phyloP scores from a whole-genome alignment of 2,888 invertebrate species.

The Drosophila merina region DNA sequence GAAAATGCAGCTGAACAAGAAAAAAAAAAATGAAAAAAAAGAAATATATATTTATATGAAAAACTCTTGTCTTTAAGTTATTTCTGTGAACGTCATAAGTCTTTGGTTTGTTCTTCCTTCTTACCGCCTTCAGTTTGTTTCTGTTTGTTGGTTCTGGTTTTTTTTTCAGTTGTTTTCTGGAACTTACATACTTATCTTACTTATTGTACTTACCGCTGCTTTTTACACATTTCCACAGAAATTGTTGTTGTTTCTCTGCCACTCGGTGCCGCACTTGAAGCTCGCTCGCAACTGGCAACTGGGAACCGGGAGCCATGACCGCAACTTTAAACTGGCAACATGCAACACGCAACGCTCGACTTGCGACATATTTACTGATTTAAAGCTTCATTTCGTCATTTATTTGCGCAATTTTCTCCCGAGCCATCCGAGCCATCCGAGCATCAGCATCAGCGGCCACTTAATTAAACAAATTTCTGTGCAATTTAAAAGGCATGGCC shows the following conservation, averaged over 20 bases:
- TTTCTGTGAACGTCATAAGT: constrained; percentile 52
- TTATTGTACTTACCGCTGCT: constrained; percentile 53
- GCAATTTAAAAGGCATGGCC: constrained; percentile 67
- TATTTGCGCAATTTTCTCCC: constrained; percentile 61
- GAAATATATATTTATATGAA: constrained; percentile 16
- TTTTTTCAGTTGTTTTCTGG: constrained; percentile 35
- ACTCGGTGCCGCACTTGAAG: constrained; percentile 62
- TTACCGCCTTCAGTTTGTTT: constrained; percentile 37
- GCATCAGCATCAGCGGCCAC: constrained; percentile 53
- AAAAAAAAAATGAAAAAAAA: constrained; percentile 8
- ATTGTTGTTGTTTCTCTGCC: constrained; percentile 72
- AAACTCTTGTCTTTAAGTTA: constrained; percentile 57
- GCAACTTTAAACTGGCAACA: constrained; percentile 6
- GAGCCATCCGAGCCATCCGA: constrained; percentile 37
- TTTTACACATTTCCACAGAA: constrained; percentile 70
- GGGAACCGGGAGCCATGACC: not conserved
- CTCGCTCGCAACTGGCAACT: constrained; percentile 17
- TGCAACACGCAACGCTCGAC: constrained; percentile 28
- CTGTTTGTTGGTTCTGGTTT: constrained; percentile 17
- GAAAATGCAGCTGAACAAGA: constrained; percentile 30
- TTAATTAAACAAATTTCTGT: constrained; percentile 72
- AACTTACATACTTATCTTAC: constrained; percentile 53
- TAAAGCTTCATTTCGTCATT: constrained; percentile 55
- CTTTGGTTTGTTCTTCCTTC: constrained; percentile 44
- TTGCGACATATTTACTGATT: constrained; percentile 44